Base-by-base conservation (phyloP, 2,797 vertebrate species). In the Gouania willdenowi region DNA sequence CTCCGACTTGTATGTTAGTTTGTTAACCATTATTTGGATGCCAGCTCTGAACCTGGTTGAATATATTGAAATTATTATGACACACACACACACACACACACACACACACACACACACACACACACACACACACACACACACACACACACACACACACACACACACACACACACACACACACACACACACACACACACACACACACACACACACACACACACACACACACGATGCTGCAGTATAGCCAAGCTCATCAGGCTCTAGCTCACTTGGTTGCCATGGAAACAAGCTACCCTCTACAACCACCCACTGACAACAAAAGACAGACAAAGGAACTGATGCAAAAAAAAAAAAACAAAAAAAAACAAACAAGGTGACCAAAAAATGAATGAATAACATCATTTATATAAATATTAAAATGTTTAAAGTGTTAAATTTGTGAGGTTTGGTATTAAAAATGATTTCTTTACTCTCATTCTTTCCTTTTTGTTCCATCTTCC, bases 201-300 rank as follows among this genome's bases (percentile, higher is more conserved):
- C 40, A 34, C 10, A 39, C 24, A 32, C 35, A 29, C 29, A 18
- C 32, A 42, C 43, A 34, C 39, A 41, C 32, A 25, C 57, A 56
- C 29, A 26, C 13, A 14, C 13, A 14, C n/a, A n/a, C n/a, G 15
- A 57, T 35, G 21, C 68, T 65, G 66, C 75, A 67, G 69, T 22
- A 28, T 13, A 43, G 50, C 36, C 44, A 51, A 72, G 66, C 68
- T 81, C 63, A 72, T 69, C 63, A 48, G 53, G 69, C 56, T 68
- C 62, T 48, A 53, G 69, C 56, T 68, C 62, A 44, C 47, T 36
- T 47, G 27, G 83, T 89, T 80, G 71, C 84, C 81, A 88, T 86
- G 67, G 86, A 81, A 88, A 86, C 84, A 64, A 41, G 70, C 56
- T 59, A 55, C 62, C 67, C 60, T 48, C 62, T 35, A 71, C 71